Conservation (phyloP, 1,140 invertebrate species). For the Drosophila pectinifera region DNA sequence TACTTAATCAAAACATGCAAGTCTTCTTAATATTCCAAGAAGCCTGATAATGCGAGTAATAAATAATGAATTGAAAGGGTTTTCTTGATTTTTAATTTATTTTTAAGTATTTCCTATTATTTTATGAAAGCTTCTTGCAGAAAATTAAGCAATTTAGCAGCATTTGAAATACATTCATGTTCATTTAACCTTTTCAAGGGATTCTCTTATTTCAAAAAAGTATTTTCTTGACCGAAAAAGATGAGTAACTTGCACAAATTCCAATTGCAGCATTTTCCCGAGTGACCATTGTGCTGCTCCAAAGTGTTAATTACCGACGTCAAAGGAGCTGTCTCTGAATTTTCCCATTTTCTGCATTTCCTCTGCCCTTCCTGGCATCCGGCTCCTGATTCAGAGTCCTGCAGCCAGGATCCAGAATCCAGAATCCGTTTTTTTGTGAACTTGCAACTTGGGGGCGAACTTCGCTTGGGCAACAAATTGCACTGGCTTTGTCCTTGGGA, state of each 20-base stretch:
- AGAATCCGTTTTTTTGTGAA: constrained; percentile 8
- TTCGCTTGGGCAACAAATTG: constrained; percentile 58
- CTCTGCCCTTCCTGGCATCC: neutral
- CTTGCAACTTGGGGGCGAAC: constrained; percentile 43
- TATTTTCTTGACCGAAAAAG: too few relatives aligned
- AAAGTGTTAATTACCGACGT: constrained; percentile 20
- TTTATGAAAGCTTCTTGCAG: too few relatives aligned
- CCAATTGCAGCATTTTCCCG: neutral
- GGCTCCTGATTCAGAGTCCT: constrained; percentile 1
- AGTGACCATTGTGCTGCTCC: constrained; percentile 5
- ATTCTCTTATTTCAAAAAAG: neutral
- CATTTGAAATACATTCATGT: neutral
- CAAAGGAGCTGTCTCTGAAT: constrained; percentile 5
- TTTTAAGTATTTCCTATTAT: too few relatives aligned
- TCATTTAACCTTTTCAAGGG: neutral
- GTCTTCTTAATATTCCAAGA: too few relatives aligned
- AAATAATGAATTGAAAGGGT: too few relatives aligned
- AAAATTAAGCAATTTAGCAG: too few relatives aligned
- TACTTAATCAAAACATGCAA: too few relatives aligned
- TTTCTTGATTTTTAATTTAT: too few relatives aligned
- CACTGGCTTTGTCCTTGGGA: constrained; percentile 53
- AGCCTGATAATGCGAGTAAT: too few relatives aligned
- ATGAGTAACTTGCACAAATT: neutral
- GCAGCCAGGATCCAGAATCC: neutral
- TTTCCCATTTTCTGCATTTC: neutral